These are phyloP conservation scores for Tylochromis polylepis DNA, from an alignment of 2,113 vertebrate genomes.

Conservation along the genomic window DNA sequence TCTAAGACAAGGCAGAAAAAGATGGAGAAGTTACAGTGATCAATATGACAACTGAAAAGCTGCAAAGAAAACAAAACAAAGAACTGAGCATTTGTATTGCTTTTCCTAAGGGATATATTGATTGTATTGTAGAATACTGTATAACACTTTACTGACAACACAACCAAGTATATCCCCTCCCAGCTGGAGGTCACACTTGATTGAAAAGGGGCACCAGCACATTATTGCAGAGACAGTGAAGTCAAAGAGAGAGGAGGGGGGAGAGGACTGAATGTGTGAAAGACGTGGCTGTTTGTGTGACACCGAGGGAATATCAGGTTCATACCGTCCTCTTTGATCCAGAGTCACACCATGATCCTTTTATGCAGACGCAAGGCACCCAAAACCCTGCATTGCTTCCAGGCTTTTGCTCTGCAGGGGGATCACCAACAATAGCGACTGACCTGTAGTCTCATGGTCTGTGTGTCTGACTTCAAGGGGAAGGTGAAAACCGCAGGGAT, in stretches of 20 bases:
- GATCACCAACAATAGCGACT: conserved; percentile 29
- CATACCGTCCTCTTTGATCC: conserved; percentile 58
- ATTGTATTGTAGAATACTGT: not conserved
- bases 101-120: not conserved
- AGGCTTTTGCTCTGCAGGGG: conserved; percentile 21
- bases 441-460: conserved; percentile 31
- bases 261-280: conserved; percentile 21
- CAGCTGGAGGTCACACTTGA: conserved; percentile 16
- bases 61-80: not conserved
- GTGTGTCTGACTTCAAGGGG: conserved; percentile 41
- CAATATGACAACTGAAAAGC: not conserved
- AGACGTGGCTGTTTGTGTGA: conserved; percentile 51
- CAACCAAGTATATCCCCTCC: conserved; percentile 28
- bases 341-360: conserved; percentile 36
- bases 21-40: not conserved
- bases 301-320: conserved; percentile 65
- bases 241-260: conserved; percentile 26
- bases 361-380: conserved; percentile 53
- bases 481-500: conserved; percentile 34
- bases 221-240: conserved; percentile 17
- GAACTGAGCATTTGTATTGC: not conserved
- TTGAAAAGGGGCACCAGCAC: not conserved
- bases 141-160: conserved; percentile 13
- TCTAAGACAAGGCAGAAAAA: conserved; percentile 67
- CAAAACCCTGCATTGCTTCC: conserved; percentile 51